Base-by-base conservation (phyloP, 2,888 invertebrate genomes). In the Caenorhabditis sulstoni region DNA sequence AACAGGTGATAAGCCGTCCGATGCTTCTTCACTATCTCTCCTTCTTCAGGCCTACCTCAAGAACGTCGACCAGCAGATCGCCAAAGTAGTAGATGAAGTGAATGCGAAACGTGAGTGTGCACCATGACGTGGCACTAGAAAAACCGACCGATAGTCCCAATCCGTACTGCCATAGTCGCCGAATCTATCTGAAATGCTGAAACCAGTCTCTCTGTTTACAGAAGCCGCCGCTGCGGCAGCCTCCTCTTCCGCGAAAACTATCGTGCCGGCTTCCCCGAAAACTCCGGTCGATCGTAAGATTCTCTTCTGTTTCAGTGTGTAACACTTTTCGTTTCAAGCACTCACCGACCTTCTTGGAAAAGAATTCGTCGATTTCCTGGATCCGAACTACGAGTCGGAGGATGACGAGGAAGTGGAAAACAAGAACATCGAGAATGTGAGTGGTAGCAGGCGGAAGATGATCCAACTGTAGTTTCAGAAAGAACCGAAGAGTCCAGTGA, bases 311-410 rank as follows among this genome's bases (percentile, higher is more conserved):
- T 18, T 16, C n/a, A 8, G n/a, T 29, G 23, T 50, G 11, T 7
- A 29, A 12, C 23, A 7, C 14, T 1, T 50, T 49, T 37, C 18
- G 1, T 62, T 79, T 85, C 73, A 57, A 87, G 86, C 87, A 0
- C 55, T 87, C 9, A 82, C 79, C 22, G 87, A 87, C 49, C 78
- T 87, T 55, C 73, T 87, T 8, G 87, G 87, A 12, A 82, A 81
- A 18, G 83, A 84, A 39, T 81, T 87, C 23, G 87, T 84, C 37
- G 84, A 86, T 22, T 87, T 87, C 44, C 62, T 87, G 59, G 85
- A 87, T 64, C 87, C 87, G 0, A 81, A 81, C 45, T 87, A 86
- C 41, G 83, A 83, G 44, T 81, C 86, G 9, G 64, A 81, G 5
- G 81, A 81, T 22, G 84, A 81, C 16, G 82, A 83, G 44, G 79